Evolutionary conservation across 1,140 invertebrate species (phyloP).

Genomic region (Ceratoteleas bidentatus): DNA sequence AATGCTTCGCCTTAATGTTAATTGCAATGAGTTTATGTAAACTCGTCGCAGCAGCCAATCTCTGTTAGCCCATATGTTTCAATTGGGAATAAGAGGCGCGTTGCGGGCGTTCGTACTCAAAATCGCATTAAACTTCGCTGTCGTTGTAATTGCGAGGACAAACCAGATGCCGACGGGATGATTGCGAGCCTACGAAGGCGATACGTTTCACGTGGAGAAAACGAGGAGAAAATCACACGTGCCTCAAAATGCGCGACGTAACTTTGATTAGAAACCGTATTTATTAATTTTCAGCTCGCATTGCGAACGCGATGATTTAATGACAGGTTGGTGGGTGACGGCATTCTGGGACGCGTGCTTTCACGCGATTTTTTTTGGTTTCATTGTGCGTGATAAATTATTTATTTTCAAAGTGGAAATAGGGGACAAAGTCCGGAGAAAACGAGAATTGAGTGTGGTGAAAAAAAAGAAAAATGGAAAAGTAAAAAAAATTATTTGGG

Average conservation of each 20-base stretch:
- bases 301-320: slow-evolving; percentile 40
- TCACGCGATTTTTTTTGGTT: too few species aligned
- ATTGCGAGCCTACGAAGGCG: slow-evolving; percentile 25
- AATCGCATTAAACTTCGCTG: slow-evolving; percentile 40
- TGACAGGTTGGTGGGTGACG: slow-evolving; percentile 6
- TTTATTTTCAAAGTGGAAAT: too few species aligned
- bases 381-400: too few species aligned
- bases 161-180: slow-evolving; percentile 30
- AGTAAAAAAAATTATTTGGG: too few species aligned
- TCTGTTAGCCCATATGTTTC: slow-evolving; percentile 8
- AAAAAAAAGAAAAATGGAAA: too few species aligned
- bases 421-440: too few species aligned
- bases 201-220: slow-evolving; percentile 46
- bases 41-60: slow-evolving; percentile 1
- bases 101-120: slow-evolving; percentile 23
- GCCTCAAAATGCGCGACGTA: slow-evolving; percentile 42
- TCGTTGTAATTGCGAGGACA: slow-evolving; percentile 28
- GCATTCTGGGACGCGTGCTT: too few species aligned
- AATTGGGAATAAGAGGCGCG: slow-evolving; percentile 22
- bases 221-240: slow-evolving; percentile 50
- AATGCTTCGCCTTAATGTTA: slow-evolving; percentile 3
- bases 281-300: slow-evolving; percentile 48
- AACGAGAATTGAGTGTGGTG: too few species aligned
- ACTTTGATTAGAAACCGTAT: slow-evolving; percentile 54
- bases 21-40: slow-evolving; percentile 3